Evolutionary conservation across 1,140 invertebrate genomes (phyloP).

Genomic region (Macrotrachela quadricornifera): DNA sequence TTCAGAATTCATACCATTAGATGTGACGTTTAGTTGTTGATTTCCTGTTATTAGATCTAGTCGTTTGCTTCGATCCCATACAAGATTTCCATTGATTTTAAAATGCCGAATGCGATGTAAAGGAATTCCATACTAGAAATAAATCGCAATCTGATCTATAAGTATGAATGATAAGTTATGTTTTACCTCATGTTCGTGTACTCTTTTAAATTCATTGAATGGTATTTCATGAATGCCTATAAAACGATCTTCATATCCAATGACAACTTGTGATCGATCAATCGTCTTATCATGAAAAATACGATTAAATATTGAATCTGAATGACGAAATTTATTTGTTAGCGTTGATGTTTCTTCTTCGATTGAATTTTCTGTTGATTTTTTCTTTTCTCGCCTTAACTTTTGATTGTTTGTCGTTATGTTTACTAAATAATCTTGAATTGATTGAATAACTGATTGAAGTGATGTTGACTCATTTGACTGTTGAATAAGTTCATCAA

Average conservation of each 20-base stretch:
- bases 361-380: no score
- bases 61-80: constrained; percentile 2
- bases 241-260: constrained; percentile 7
- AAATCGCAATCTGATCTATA: no score
- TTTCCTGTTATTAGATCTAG: constrained; percentile 5
- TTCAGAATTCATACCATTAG: no score
- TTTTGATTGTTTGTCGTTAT: no score
- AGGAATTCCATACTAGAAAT: not conserved
- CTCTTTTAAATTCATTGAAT: constrained; percentile 8
- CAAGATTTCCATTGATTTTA: constrained; percentile 5
- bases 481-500: no score
- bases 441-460: no score
- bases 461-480: no score
- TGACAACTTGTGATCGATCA: not conserved
- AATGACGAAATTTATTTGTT: not conserved
- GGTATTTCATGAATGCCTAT: constrained; percentile 3
- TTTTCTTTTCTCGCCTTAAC: no score
- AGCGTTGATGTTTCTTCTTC: no score
- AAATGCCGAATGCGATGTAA: constrained; percentile 2
- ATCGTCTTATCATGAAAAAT: constrained; percentile 4
- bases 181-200: constrained; percentile 1
- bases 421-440: no score
- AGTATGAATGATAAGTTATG: no score
- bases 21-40: no score
- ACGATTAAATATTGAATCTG: constrained; percentile 6